Conservation (phyloP, 2,888 invertebrate species). For the Gastracanthus pulcherrimus region DNA sequence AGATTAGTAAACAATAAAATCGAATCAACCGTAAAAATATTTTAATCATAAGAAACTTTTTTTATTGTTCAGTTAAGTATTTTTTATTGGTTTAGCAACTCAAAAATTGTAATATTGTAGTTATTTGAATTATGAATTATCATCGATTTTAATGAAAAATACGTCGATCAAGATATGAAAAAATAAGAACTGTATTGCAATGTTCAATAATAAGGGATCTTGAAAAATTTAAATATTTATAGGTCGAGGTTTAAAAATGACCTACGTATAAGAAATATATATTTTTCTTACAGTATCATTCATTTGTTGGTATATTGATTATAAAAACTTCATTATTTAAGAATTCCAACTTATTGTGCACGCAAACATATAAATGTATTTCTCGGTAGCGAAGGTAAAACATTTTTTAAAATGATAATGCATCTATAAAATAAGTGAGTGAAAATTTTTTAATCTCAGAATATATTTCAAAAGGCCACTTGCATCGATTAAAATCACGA, state of each 20-base stretch:
- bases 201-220: background rate
- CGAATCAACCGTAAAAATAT: too few relatives aligned
- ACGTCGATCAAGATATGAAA: too few relatives aligned
- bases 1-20: too few relatives aligned
- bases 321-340: background rate
- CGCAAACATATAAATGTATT: background rate
- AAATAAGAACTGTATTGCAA: too few relatives aligned
- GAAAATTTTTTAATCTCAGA: slow-evolving; percentile 19
- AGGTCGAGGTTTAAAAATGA: background rate
- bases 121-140: too few relatives aligned
- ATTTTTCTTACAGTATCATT: too few relatives aligned
- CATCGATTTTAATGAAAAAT: too few relatives aligned
- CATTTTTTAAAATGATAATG: slow-evolving; percentile 14
- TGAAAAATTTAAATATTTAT: background rate
- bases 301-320: background rate
- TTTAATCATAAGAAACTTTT: too few relatives aligned
- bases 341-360: background rate
- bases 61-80: too few relatives aligned
- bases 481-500: slow-evolving; percentile 16
- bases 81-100: too few relatives aligned
- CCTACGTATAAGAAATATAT: background rate
- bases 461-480: slow-evolving; percentile 13
- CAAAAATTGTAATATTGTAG: too few relatives aligned
- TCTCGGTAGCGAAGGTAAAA: background rate
- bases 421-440: background rate